Conservation (phyloP, 2,113 vertebrate species). For the Prionailurus bengalensis region DNA sequence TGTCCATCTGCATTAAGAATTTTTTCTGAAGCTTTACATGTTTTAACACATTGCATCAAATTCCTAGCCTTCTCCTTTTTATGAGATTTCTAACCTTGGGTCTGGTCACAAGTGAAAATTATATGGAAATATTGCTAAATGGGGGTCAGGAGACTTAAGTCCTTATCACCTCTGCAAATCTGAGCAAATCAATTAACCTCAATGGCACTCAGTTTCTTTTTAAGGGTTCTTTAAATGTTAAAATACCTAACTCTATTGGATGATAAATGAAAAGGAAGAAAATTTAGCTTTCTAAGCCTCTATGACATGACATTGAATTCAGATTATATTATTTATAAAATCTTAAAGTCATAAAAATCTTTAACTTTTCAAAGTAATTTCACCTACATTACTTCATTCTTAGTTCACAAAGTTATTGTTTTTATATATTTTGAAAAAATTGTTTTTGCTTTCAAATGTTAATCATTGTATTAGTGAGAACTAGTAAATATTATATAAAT, state of each 20-base stretch:
- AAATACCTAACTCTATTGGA: constrained; percentile 31
- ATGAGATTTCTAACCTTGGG: constrained; percentile 8
- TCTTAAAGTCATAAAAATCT: neutral
- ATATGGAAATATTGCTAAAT: neutral
- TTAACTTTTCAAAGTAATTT: constrained; percentile 29
- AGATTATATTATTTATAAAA: constrained; percentile 59
- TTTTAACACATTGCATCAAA: neutral
- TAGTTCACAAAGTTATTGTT: neutral
- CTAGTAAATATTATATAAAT: neutral
- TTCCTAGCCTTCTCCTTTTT: neutral
- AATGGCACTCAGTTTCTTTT: constrained; percentile 34
- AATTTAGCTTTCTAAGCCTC: constrained; percentile 38
- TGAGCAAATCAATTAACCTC: constrained; percentile 37
- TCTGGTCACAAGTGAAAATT: constrained; percentile 43
- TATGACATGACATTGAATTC: constrained; percentile 43
- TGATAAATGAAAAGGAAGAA: constrained; percentile 56
- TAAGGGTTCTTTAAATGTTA: constrained; percentile 48
- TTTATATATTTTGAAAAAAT: neutral
- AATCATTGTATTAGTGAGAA: neutral
- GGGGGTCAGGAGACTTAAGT: neutral
- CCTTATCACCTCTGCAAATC: constrained; percentile 31
- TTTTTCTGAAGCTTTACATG: neutral
- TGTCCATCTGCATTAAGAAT: neutral
- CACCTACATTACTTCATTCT: constrained; percentile 3
- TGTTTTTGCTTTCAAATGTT: neutral